Percentiles rank a stretch among this genome's conserved stretches.
These are phyloP conservation scores for Corvus hawaiiensis DNA, from an alignment of 2,113 vertebrate species.

Conservation along the genomic window DNA sequence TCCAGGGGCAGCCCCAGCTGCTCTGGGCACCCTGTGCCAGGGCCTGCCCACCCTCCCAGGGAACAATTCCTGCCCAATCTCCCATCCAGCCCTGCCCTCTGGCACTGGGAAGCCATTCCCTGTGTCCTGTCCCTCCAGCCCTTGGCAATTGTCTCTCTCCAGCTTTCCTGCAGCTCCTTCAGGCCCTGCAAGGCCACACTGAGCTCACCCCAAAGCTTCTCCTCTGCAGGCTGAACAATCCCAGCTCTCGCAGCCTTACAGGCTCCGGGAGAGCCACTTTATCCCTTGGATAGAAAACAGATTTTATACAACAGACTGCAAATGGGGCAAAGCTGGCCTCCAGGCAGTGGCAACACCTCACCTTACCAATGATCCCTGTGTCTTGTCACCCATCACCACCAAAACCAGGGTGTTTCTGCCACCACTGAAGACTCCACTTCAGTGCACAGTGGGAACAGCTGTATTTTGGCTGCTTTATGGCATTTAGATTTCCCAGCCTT, in stretches of 20 bases:
- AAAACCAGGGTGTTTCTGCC: accelerated
- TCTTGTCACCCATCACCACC: neutral
- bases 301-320: neutral
- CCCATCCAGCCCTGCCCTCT: neutral
- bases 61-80: neutral
- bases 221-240: neutral
- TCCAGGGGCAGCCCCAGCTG: neutral
- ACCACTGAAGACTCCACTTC: neutral
- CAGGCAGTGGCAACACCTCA: neutral
- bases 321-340: neutral
- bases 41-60: neutral
- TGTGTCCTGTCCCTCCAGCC: neutral
- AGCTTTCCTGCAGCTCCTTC: neutral
- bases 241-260: neutral
- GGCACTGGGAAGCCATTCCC: neutral
- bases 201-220: neutral
- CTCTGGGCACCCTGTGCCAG: neutral
- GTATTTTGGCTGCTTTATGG: neutral
- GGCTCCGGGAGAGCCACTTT: neutral
- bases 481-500: neutral
- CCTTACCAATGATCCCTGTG: accelerated
- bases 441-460: neutral
- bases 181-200: neutral
- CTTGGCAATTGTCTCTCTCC: neutral
- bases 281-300: neutral